A percentile compares a stretch with the other conserved stretches of the same genome.
These are phyloP conservation scores for Dascyllus trimaculatus DNA, from an alignment of 2,113 vertebrate species.

Conservation along the genomic window DNA sequence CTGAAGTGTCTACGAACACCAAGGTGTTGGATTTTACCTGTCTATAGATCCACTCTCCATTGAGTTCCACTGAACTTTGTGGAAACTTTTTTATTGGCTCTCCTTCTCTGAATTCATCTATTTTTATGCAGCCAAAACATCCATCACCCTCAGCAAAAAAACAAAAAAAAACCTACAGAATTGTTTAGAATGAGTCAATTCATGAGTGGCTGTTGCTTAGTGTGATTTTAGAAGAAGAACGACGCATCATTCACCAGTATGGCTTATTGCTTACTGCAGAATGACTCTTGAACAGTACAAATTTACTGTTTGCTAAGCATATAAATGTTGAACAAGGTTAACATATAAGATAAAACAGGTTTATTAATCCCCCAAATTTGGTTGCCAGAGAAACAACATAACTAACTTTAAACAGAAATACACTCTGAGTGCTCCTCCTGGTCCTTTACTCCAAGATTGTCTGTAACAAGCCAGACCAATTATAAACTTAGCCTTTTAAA, in stretches of 20 bases:
- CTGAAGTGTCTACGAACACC: slow-evolving; percentile 10
- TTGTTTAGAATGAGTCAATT: slow-evolving; percentile 9
- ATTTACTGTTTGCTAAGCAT: no score
- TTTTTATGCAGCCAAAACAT: slow-evolving; percentile 1
- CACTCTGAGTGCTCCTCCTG: background rate
- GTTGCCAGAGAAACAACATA: no score
- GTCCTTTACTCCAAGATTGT: slow-evolving; percentile 2
- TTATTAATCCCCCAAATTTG: no score
- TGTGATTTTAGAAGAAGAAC: slow-evolving; percentile 1
- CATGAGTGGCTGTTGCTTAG: background rate
- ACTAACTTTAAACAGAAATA: no score
- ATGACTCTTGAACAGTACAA: background rate
- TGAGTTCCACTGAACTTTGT: slow-evolving; percentile 46
- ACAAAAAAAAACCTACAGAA: background rate
- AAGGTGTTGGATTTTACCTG: slow-evolving; percentile 41
- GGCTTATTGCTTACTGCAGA: background rate
- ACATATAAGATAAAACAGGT: no score
- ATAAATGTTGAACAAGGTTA: no score
- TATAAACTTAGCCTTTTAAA: slow-evolving; percentile 7
- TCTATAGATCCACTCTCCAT: background rate
- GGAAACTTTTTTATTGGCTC: slow-evolving; percentile 9
- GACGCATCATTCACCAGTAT: background rate
- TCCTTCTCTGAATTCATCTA: background rate
- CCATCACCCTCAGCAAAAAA: background rate
- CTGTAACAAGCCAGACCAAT: slow-evolving; percentile 1